Evolutionary conservation across 2,797 vertebrate species (phyloP), one percentile per base, ranked within the genome.

Genomic region (Ibycter americanus): DNA sequence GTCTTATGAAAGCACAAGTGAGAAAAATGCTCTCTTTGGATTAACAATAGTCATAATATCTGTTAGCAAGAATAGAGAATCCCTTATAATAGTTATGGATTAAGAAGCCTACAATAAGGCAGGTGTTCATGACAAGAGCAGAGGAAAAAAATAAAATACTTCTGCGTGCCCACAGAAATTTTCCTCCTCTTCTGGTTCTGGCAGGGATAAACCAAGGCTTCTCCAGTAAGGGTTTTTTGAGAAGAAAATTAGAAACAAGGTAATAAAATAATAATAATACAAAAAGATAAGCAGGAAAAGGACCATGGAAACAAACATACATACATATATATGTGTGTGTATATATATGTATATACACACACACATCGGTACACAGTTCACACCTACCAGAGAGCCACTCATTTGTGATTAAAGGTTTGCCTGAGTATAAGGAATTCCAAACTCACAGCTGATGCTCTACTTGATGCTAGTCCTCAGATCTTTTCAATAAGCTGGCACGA

Each of bases 281-380:
- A 22, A 66, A 77, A 65, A 11, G 0, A 22, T 18, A 67, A 21
- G 5, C 6, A 47, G 15, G 12, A 15, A 40, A 63, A 84, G 15
- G 5, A 6, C 0, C 1, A 32, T 22, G 4, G 51, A 59, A 90
- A 80, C 26, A 79, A 49, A 31, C 15, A 36, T 9, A 6, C 2
- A 19, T 47, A 15, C 3, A 3, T 36, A 4, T 12, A 12, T 13
- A 21, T 17, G 26, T 19, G 1, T 8, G 0, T 44, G 15, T 46
- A 4, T 44, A 1, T 8, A 3, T 4, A 4, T 12, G 1, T 6
- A 8, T 2, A 2, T 1, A 52, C 2, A n/a, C 4, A 42, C 10
- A 70, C 16, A 31, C 7, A 42, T 8, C 6, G 15, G 5, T 51
- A 51, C 8, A 9, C 12, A 73, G 25, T 42, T 14, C 59, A 27